Base-by-base conservation (phyloP, 2,888 invertebrate genomes). In the Drosophila anomelani region DNA sequence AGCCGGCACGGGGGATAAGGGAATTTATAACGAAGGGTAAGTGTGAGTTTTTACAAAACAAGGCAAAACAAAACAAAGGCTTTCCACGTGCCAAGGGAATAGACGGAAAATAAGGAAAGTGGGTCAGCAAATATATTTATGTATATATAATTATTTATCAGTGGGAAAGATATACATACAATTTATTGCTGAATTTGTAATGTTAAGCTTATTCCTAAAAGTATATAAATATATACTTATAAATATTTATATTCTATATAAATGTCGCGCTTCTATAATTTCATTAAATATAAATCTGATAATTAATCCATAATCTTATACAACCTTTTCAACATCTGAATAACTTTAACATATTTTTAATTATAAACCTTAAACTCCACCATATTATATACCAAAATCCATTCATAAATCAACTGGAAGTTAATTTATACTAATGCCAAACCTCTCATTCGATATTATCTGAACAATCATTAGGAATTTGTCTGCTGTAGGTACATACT, bases 1-100 rank as follows among this genome's bases (percentile, higher is more conserved):
- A 89, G 71, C 76, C 79, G 72, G 39, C 51, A 17, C 43, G 63
- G 44, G 41, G 20, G 34, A 49, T 13, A 55, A 44, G 39, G 59
- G 47, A 59, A 32, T 61, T 60, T 53, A 26, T 39, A 39, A 44
- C 12, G 26, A 36, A 56, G 67, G 68, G 67, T 46, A 39, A 63
- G 7, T 34, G 46, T 26, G 46, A 39, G 34, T 26, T 57, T 26
- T 23, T 23, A 34, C 23, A 23, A 13, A 34, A 58, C 13, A 23
- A 58, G 39, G 10, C 15, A 58, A 39, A 26, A 55, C 55, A 59
- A 34, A 51, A 29, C 29, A 29, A 34, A 34, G 26, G 34, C 29
- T 32, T 51, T 34, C 51, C 63, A 63, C 64, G 63, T 63, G 63
- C 64, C 34, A 26, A 36, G 64, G n/a, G 17, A 26, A 23, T 43